Conservation (phyloP, 2,888 invertebrate genomes). For the Ochropacha duplaris region DNA sequence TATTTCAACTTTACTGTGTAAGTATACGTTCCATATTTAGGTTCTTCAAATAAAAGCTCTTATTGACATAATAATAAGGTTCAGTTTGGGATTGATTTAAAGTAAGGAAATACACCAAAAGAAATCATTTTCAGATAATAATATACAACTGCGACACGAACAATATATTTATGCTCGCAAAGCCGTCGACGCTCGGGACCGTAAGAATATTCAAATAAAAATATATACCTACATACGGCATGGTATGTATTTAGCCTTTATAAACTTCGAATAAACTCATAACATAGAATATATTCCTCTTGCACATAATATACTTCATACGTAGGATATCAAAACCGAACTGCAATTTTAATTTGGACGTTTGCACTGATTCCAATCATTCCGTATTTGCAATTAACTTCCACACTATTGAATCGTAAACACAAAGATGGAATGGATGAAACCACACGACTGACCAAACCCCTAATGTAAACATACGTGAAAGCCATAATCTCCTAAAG, state of each 20-base stretch:
- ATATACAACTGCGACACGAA: neutral
- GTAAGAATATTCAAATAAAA: neutral
- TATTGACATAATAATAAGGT: neutral
- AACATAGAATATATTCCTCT: neutral
- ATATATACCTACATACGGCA: neutral
- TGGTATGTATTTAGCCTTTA: neutral
- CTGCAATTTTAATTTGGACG: neutral
- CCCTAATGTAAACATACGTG: constrained; percentile 55
- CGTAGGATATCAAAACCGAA: neutral
- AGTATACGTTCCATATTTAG: too few relatives aligned
- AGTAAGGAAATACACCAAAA: neutral
- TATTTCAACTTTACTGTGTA: too few relatives aligned
- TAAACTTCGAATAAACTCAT: neutral
- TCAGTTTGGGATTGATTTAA: neutral
- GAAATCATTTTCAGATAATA: neutral
- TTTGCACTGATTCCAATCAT: neutral
- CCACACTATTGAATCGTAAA: constrained; percentile 6
- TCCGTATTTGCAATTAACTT: neutral
- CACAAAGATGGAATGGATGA: constrained; percentile 36
- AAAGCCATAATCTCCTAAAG: constrained; percentile 70
- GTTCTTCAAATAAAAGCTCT: neutral
- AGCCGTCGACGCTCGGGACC: neutral
- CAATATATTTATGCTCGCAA: neutral
- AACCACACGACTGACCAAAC: constrained; percentile 54
- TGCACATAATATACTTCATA: too few relatives aligned